Evolutionary conservation across 1,140 invertebrate genomes (phyloP), one percentile per base, ranked within the genome.

Genomic region (Drosophila takahashii): DNA sequence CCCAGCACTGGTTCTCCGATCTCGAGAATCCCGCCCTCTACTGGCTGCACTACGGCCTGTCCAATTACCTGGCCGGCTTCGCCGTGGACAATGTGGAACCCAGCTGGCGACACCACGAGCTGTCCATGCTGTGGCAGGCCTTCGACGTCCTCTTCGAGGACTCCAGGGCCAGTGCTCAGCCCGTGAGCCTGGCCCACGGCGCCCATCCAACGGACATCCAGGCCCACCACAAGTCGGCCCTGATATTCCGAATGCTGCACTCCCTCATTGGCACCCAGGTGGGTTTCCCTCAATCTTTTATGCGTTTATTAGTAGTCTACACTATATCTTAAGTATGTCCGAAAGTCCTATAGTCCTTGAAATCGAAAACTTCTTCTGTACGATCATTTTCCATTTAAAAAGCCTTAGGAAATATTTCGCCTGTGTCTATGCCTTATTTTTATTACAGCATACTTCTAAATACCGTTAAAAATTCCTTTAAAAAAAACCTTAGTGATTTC

Each of bases 171-270:
- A 59, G 32, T 48, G 18, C 44, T 3, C 18, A 26, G 5, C 32
- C 57, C 10, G n/a, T 59, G 13, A 48, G 44, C 32, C 42, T 59
- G 1, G 32, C 54, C n/a, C n/a, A 29, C 6, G 6, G 1, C 13
- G 6, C 16, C 10, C 6, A 4, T 8, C 32, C 41, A 3, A 5
- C 27, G 4, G 11, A 26, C 6, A 42, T 15, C 7, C 13, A 27
- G 13, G 29, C 47, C 26, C 9, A 50, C 11, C 39, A 22, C 10
- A 59, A 59, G 42, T 11, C 18, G 7, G 29, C 27, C 29, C 16
- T 59, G 9, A 16, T 59, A 0, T 59, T 59, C n/a, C 42, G 57
- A 5, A 48, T 59, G 57, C 27, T 59, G 29, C 42, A 59, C 42
- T 59, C 18, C 9, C 9, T 59, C 27, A n/a, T 59, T 18, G 57